phyloP scores from a whole-genome alignment of 1,140 invertebrate species.

The Drosophila gunungcola region DNA sequence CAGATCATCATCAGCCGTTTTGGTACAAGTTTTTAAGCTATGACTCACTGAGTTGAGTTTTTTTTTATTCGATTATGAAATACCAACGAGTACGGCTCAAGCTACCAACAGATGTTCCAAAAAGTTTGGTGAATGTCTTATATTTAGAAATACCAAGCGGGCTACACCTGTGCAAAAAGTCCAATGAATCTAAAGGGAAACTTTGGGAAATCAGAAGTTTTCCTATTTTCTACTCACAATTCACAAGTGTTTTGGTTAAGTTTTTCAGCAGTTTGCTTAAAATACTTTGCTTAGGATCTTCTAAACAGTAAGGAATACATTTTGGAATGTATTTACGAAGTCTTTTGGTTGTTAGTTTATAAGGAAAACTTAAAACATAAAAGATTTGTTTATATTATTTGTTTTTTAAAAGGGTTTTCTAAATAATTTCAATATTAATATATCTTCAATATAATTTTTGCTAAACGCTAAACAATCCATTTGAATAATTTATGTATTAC shows the following conservation, averaged over 20 bases:
- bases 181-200: background rate
- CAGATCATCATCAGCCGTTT: constrained; percentile 32
- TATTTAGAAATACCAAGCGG: constrained; percentile 9
- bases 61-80: constrained; percentile 42
- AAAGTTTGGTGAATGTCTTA: background rate
- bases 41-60: constrained; percentile 28
- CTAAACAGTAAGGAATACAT: too few species aligned
- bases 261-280: too few species aligned
- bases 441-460: too few species aligned
- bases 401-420: too few species aligned
- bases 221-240: background rate
- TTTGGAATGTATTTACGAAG: too few species aligned
- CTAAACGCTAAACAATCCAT: background rate
- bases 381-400: too few species aligned
- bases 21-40: constrained; percentile 24
- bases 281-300: too few species aligned
- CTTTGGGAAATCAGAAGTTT: background rate
- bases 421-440: too few species aligned
- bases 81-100: constrained; percentile 17
- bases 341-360: too few species aligned
- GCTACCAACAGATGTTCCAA: constrained; percentile 24
- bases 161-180: constrained; percentile 1
- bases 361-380: too few species aligned
- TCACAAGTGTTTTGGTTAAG: too few species aligned
- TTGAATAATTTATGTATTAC: background rate